Evolutionary conservation across 2,797 vertebrate species (phyloP), one percentile per base, ranked within the genome.

Genomic region (Oceanodroma leucorhoa): DNA sequence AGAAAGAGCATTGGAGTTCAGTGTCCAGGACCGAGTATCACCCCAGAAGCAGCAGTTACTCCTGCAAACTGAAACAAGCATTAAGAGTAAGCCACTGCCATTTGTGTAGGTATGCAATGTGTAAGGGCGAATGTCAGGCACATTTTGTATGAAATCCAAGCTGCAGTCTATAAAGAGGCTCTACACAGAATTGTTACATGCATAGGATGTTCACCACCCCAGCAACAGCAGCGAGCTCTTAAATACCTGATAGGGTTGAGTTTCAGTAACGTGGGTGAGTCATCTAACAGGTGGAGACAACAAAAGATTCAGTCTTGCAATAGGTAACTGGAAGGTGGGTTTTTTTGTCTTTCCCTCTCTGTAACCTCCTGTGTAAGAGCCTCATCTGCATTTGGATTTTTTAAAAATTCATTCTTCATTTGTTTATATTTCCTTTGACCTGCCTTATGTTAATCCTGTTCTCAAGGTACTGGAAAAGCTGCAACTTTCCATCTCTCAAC

Each of bases 151-250:
- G 36, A 34, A 76, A 40, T 69, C 23, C 29, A 65, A 61, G 29
- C 5, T 51, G 20, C 11, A 13, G 18, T 7, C 53, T 41, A 5
- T 29, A n/a, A 20, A 32, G 34, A 62, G 58, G 6, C 10, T 67
- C 2, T 2, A 1, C 1, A 10, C 10, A 64, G 53, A 22, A n/a
- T 27, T 62, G 34, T 58, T 45, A 27, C 17, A 2, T 5, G 1
- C 41, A 5, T 9, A 22, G 27, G 21, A 26, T 9, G 5, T 30
- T 69, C 67, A 17, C 11, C 41, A 41, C 21, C 7, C 26, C 62
- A 58, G 6, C 15, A 61, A 32, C n/a, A 75, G 23, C 40, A 19
- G 24, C 27, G 27, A 76, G 18, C 9, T 76, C 41, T 36, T 57
- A 65, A 83, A 41, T 27, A 54, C 8, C 61, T 30, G 24, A 3